phyloP scores from a whole-genome alignment of 2,113 vertebrate species.

The Leptosomus discolor region DNA sequence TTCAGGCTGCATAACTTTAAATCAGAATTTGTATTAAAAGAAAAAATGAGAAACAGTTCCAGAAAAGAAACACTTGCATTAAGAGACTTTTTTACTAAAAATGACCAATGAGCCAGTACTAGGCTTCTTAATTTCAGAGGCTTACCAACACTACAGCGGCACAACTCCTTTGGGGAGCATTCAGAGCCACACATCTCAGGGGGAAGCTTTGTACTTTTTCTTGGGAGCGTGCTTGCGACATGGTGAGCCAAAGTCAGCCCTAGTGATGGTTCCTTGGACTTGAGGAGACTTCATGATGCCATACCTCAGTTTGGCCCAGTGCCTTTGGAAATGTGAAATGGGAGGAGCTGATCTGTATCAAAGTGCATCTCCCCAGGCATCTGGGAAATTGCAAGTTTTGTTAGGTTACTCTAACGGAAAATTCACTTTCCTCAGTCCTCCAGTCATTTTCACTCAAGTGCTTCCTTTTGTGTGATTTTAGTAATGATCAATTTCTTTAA shows the following conservation, averaged over 20 bases:
- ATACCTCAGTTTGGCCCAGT: neutral
- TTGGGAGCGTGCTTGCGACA: neutral
- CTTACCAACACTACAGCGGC: neutral
- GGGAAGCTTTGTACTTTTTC: neutral
- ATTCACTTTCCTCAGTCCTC: neutral
- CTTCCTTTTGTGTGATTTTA: neutral
- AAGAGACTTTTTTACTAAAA: neutral
- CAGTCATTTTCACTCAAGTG: neutral
- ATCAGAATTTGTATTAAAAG: neutral
- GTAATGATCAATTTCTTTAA: neutral
- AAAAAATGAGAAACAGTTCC: neutral
- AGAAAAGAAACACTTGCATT: neutral
- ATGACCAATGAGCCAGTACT: neutral
- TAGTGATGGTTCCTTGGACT: neutral
- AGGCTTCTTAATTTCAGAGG: neutral
- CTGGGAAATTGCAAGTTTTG: neutral
- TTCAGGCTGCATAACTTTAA: neutral
- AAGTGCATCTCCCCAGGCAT: neutral
- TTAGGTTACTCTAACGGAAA: neutral
- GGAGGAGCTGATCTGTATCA: neutral
- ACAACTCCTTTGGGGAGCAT: neutral
- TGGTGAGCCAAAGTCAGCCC: neutral
- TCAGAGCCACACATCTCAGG: accelerated
- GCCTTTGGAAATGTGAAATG: neutral
- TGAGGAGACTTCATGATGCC: neutral